Base-by-base conservation (phyloP, 2,888 invertebrate genomes). In the Argyresthia goedartella region DNA sequence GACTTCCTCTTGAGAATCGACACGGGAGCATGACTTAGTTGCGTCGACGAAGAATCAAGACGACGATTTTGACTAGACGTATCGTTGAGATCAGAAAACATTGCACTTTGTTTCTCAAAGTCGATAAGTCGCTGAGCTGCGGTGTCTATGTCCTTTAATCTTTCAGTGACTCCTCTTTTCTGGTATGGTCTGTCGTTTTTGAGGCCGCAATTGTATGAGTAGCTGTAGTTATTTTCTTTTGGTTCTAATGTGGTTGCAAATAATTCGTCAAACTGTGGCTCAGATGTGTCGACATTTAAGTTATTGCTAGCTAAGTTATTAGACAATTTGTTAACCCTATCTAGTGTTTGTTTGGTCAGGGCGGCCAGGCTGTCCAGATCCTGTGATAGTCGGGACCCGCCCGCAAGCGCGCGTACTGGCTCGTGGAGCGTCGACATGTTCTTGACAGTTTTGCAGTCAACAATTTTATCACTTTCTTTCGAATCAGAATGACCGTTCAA, bases 1-100 rank as follows among this genome's bases (percentile, higher is more conserved):
- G 88, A 87, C 69, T 92, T 92, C 61, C 91, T 89, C 73, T 93
- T 93, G 45, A 93, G 76, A 64, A 92, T 92, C 54, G 92, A 92
- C 54, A 90, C 90, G 66, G 73, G 89, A 62, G 71, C 87, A 68
- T 71, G 88, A 73, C 69, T 71, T 65, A 75, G 76, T 54, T 76
- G 71, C 60, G 71, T 67, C 61, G 71, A 71, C 60, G 73, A 71
- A 64, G 65, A 71, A 68, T 87, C 86, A 60, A 74, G 67, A 69
- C 82, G 85, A 64, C 82, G 84, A 69, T 74, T 78, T 80, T 86
- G 85, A 86, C 84, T 85, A 82, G 82, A 81, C 60, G 71, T 69
- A 73, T 82, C 81, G 64, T 78, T 78, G 85, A 86, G 85, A 85
- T 86, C 86, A 81, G 81, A 84, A 80, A 85, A 85, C 78, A 84